Evolutionary conservation across 1,140 invertebrate species (phyloP).

Genomic region (Drosophila sproati): DNA sequence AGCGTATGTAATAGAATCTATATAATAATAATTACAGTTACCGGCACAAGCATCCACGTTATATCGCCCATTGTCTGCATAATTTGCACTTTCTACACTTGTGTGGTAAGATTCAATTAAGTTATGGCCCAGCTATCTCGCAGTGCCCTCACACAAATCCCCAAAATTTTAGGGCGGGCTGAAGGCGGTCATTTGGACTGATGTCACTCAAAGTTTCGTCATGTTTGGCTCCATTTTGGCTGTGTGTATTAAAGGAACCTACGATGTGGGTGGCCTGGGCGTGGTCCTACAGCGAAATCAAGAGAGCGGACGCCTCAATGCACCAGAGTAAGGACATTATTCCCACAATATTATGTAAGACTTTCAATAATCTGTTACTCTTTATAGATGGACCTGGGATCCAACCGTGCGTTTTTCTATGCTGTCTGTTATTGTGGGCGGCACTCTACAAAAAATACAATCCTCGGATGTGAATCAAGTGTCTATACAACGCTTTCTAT

Average conservation of each 20-base stretch:
- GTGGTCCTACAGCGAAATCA: conserved; percentile 90
- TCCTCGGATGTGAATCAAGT: conserved; percentile 94
- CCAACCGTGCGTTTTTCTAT: conserved; percentile 91
- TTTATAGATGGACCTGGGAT: conserved; percentile 88
- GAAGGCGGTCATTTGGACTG: conserved; percentile 97
- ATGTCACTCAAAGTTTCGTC: conserved; percentile 93
- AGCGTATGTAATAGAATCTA: not conserved
- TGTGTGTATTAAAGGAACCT: conserved; percentile 92
- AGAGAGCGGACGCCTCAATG: conserved; percentile 90
- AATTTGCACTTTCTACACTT: conserved; percentile 96
- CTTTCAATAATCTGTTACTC: not conserved
- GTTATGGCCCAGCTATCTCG: conserved; percentile 1
- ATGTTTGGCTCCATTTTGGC: conserved; percentile 94
- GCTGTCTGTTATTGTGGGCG: conserved; percentile 91
- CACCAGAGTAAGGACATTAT: conserved; percentile 88
- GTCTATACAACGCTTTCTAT: conserved; percentile 92
- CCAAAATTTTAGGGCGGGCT: conserved; percentile 90
- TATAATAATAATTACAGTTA: conserved; percentile 87
- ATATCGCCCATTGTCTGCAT: conserved; percentile 93
- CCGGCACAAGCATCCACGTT: conserved; percentile 92
- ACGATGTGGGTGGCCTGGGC: conserved; percentile 91
- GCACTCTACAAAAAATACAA: conserved; percentile 93
- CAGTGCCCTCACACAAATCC: not conserved
- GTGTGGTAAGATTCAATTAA: conserved; percentile 89
- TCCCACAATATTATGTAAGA: not conserved